A percentile compares a stretch with the other conserved stretches of the same genome.
Conservation (phyloP, 1,140 invertebrate genomes). For the Drosophila ogumai region DNA sequence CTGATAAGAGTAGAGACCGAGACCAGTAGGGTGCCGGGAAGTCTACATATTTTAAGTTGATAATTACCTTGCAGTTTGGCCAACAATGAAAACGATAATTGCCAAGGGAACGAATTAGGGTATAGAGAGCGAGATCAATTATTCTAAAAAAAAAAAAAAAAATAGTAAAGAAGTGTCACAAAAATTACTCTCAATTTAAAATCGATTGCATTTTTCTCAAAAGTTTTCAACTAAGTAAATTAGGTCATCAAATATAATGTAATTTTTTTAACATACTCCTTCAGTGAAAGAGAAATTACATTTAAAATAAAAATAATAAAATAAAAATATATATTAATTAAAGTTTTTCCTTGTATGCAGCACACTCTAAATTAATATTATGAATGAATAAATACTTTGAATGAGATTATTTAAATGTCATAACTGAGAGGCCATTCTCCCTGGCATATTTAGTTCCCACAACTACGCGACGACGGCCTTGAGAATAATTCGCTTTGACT, state of each 20-base stretch:
- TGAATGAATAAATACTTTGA: neutral
- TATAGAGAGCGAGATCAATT: neutral
- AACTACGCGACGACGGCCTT: constrained; percentile 18
- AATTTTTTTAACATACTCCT: neutral
- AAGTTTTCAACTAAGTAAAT: neutral
- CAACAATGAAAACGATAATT: neutral
- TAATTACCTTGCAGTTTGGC: constrained; percentile 12
- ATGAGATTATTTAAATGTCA: neutral
- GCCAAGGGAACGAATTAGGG: neutral
- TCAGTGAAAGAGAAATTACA: no score
- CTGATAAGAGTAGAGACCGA: constrained; percentile 40
- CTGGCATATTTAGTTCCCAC: constrained; percentile 7
- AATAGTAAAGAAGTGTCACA: neutral
- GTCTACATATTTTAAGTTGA: constrained; percentile 17
- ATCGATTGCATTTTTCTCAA: neutral
- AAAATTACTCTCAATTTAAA: neutral
- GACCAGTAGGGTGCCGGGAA: constrained; percentile 5
- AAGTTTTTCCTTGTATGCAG: neutral
- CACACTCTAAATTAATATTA: neutral
- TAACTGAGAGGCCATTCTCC: neutral
- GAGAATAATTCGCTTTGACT: neutral
- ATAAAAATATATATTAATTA: neutral
- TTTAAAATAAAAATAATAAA: neutral
- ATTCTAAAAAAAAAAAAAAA: neutral
- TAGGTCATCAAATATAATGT: neutral